Percentiles rank a stretch among this genome's conserved stretches.
These are phyloP conservation scores for Leptinotarsa defecta DNA, from an alignment of 1,140 invertebrate genomes.

Conservation along the genomic window DNA sequence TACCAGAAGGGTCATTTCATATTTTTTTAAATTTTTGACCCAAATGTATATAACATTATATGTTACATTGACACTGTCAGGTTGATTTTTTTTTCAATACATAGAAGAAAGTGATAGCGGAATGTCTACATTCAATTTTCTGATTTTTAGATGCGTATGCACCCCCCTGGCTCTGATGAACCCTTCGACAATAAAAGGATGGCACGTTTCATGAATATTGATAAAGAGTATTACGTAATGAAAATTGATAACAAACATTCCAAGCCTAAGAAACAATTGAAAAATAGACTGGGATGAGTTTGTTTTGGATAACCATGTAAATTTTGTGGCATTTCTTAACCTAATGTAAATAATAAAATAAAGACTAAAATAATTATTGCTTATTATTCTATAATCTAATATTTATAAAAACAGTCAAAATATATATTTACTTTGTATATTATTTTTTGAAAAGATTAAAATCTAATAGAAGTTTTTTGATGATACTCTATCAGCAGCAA, in stretches of 20 bases:
- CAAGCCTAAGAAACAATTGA: slow-evolving; percentile 16
- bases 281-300: slow-evolving; percentile 18
- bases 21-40: no score
- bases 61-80: background rate
- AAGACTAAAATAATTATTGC: no score
- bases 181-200: slow-evolving; percentile 59
- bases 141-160: slow-evolving; percentile 64
- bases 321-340: background rate
- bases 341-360: no score
- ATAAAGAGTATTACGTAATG: slow-evolving; percentile 54
- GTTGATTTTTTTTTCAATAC: background rate
- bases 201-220: slow-evolving; percentile 58
- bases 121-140: slow-evolving; percentile 1
- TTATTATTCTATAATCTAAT: no score
- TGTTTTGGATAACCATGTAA: background rate
- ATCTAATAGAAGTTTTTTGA: slow-evolving; percentile 35
- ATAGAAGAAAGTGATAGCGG: background rate
- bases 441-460: background rate
- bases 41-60: background rate
- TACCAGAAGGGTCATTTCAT: no score
- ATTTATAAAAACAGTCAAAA: background rate
- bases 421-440: background rate
- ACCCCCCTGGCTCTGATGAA: slow-evolving; percentile 65
- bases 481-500: slow-evolving; percentile 38
- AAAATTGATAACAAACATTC: slow-evolving; percentile 40